These are phyloP conservation scores for Hepsetus odoe DNA, from an alignment of 2,113 vertebrate genomes.

Conservation along the genomic window DNA sequence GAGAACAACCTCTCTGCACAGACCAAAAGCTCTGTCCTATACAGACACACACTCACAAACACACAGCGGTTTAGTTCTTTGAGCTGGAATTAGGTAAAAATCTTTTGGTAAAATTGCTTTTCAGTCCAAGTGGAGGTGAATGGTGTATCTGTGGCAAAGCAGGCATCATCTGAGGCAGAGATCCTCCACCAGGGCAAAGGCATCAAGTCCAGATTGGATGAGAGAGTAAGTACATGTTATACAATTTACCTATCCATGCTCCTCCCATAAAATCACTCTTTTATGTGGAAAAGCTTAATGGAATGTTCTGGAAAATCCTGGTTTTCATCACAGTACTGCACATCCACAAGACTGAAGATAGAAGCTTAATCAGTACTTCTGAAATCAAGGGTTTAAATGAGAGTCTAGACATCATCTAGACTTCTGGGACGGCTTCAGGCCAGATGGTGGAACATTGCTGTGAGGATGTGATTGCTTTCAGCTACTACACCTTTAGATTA, in stretches of 20 bases:
- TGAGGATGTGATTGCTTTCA: too few relatives aligned
- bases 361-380: too few relatives aligned
- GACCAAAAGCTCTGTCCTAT: conserved; percentile 29
- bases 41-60: not conserved
- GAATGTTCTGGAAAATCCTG: not conserved
- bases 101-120: not conserved
- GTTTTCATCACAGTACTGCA: too few relatives aligned
- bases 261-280: not conserved
- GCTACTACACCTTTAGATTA: not conserved
- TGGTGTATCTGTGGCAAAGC: not conserved
- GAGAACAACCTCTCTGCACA: conserved; percentile 19
- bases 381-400: too few relatives aligned
- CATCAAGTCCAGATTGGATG: not conserved
- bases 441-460: too few relatives aligned
- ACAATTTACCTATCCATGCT: not conserved
- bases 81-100: conserved; percentile 21
- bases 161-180: not conserved
- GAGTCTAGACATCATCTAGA: too few relatives aligned
- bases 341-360: too few relatives aligned
- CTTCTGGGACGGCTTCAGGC: too few relatives aligned
- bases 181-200: not conserved
- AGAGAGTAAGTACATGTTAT: not conserved
- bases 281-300: not conserved
- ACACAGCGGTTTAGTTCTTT: conserved; percentile 1
- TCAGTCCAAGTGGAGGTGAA: not conserved